Evolutionary conservation across 2,888 invertebrate species (phyloP).

Genomic region (Polyommatus iphigenia): DNA sequence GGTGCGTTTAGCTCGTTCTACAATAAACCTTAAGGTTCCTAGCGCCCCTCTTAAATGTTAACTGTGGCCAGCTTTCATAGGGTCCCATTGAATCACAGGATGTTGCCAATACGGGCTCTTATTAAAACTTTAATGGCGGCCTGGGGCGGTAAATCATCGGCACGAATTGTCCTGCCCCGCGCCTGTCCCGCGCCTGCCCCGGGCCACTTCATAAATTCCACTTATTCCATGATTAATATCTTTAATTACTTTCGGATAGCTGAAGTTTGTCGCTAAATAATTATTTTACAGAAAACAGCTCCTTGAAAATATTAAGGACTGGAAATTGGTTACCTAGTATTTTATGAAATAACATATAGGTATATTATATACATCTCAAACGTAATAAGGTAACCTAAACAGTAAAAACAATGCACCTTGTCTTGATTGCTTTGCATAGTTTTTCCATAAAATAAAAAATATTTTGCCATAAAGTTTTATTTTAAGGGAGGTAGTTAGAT

Average conservation of each 20-base stretch:
- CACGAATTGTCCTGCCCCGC: background rate
- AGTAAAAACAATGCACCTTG: no score
- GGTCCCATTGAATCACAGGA: background rate
- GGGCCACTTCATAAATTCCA: conserved; percentile 17
- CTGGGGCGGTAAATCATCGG: conserved; percentile 8
- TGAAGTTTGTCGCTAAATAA: background rate
- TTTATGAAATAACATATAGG: background rate
- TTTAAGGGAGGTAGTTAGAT: no score
- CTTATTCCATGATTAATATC: conserved; percentile 26
- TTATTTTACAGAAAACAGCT: conserved; percentile 2
- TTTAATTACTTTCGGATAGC: conserved; percentile 25
- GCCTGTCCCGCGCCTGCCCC: background rate
- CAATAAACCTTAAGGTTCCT: background rate
- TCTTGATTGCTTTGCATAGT: no score
- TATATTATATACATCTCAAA: no score
- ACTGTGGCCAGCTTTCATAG: background rate
- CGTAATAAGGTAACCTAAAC: no score
- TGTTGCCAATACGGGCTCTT: background rate
- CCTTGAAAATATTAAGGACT: background rate
- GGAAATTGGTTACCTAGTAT: background rate
- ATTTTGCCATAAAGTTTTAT: no score
- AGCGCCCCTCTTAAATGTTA: background rate
- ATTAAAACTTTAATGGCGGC: conserved; percentile 7
- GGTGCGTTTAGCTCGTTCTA: background rate
- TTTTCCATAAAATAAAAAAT: no score